phyloP scores from a whole-genome alignment of 2,888 invertebrate species.

The Trachelus stipa region DNA sequence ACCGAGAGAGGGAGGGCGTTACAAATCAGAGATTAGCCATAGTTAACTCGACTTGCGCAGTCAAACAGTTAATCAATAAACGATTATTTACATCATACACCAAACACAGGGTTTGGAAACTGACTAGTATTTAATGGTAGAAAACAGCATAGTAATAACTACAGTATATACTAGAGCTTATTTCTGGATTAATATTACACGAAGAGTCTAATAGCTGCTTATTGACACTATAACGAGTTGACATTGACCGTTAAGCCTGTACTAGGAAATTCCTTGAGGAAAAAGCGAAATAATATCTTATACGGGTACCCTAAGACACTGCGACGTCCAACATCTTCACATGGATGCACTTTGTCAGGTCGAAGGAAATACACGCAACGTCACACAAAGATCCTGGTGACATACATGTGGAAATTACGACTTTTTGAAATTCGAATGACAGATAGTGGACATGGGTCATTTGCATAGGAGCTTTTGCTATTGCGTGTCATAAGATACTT shows the following conservation, averaged over 20 bases:
- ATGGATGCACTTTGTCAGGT: neutral
- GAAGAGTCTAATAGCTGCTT: neutral
- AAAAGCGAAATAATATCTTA: neutral
- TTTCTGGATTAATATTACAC: neutral
- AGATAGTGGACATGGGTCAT: neutral
- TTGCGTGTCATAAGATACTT: neutral
- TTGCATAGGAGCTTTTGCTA: neutral
- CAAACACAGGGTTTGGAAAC: neutral
- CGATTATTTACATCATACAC: conserved; percentile 61
- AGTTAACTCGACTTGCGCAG: conserved; percentile 67
- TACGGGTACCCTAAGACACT: neutral
- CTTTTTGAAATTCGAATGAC: neutral
- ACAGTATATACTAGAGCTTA: neutral
- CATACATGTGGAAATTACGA: neutral
- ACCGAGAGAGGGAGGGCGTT: conserved; percentile 51
- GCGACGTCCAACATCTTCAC: neutral
- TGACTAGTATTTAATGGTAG: neutral
- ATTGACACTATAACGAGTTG: neutral
- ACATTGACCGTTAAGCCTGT: neutral
- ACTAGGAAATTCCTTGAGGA: neutral
- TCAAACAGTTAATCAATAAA: conserved; percentile 67
- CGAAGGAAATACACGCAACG: neutral
- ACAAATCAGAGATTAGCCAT: conserved; percentile 67
- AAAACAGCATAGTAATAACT: neutral
- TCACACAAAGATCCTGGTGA: neutral